phyloP scores from a whole-genome alignment of 1,140 invertebrate species.

The Sitophilus oryzae region DNA sequence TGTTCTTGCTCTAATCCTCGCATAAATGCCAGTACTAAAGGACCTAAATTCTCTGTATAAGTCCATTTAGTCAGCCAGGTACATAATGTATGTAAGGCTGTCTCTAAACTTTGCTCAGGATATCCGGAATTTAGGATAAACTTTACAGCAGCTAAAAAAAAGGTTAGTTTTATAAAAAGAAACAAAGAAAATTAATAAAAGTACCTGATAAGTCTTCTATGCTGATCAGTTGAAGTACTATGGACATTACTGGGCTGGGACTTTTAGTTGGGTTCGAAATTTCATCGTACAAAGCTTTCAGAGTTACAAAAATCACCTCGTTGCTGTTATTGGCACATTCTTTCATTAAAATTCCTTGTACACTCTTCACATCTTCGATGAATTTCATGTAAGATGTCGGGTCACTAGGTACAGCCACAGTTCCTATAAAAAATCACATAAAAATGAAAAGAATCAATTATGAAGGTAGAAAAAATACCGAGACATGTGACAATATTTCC shows the following conservation, averaged over 20 bases:
- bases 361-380: slow-evolving; percentile 43
- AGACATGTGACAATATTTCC: slow-evolving; percentile 32
- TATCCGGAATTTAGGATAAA: slow-evolving; percentile 44
- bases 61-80: slow-evolving; percentile 49
- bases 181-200: neutral
- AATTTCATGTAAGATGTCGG: slow-evolving; percentile 36
- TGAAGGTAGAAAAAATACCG: too few relatives aligned
- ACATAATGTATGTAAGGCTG: slow-evolving; percentile 48
- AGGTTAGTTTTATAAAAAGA: neutral
- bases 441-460: neutral
- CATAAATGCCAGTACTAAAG: slow-evolving; percentile 51
- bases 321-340: slow-evolving; percentile 32
- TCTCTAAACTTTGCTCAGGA: slow-evolving; percentile 42
- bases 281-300: slow-evolving; percentile 44
- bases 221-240: slow-evolving; percentile 50
- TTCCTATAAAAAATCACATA: slow-evolving; percentile 26
- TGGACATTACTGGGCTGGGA: slow-evolving; percentile 50
- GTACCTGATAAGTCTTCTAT: slow-evolving; percentile 15
- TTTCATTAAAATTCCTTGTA: slow-evolving; percentile 43
- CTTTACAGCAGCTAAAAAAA: slow-evolving; percentile 25
- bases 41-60: slow-evolving; percentile 46
- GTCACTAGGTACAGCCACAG: slow-evolving; percentile 34
- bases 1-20: slow-evolving; percentile 46
- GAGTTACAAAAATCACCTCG: slow-evolving; percentile 37
- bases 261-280: slow-evolving; percentile 42